Evolutionary conservation across 2,797 vertebrate genomes (phyloP), one percentile per base, ranked within the genome.

Genomic region (Spea hammondii): DNA sequence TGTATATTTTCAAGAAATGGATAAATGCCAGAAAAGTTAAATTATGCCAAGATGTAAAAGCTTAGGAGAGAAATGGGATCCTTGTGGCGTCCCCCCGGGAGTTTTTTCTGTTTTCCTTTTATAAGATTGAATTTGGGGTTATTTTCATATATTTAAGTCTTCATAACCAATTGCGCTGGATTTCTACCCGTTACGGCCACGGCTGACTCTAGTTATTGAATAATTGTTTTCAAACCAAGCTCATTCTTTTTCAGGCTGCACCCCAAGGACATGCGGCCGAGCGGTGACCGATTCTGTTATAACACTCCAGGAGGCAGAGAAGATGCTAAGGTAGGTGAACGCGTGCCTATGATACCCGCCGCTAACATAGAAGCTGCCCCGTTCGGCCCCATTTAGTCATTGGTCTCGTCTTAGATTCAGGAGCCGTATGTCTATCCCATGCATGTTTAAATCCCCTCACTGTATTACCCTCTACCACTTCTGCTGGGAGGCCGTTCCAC

Each of bases 211-310:
- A 49, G 10, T 5, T 64, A 79, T 53, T 17, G 64, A 67, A 49
- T 74, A 54, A 68, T 69, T 69, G 65, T 48, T 64, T 64, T 13
- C 4, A 62, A 59, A 62, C 46, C 8, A 54, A 51, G 57, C 72
- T 62, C 49, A 11, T 51, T 55, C 47, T 48, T 59, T 5, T 78
- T 77, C 85, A 98, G 97, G 95, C 65, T 99, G 97, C 86, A 97
- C 97, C 17, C 97, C 97, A 73, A 90, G 91, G 77, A 95, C 86
- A 84, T 99, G 97, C 80, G 95, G 96, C 76, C 92, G 97, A 67
- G 96, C 94, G 0, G 86, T 98, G 83, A 93, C 89, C 0, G 97
- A 99, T 78, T 50, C 65, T 0, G 87, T 96, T 9, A 92, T 98
- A 86, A 94, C 90, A 10, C 91, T 87, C 79, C 94, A 97, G 64